A percentile compares a stretch with the other conserved stretches of the same genome.
Conservation (phyloP, 2,888 invertebrate species). For the Acrobasis suavella region DNA sequence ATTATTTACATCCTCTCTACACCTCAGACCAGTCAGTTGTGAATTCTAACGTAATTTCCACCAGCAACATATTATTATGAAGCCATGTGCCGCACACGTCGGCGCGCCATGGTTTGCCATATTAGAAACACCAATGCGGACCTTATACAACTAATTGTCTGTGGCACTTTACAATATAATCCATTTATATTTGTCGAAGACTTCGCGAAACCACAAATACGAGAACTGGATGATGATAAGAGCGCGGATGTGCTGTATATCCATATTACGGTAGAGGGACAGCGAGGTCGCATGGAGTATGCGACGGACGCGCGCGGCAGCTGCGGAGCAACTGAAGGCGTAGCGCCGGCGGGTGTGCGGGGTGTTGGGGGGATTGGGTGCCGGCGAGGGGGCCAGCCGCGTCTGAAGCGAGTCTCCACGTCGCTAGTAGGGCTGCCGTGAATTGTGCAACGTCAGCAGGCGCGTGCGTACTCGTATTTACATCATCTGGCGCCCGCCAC, state of each 20-base stretch:
- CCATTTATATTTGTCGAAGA: slow-evolving; percentile 79
- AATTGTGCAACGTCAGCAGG: slow-evolving; percentile 75
- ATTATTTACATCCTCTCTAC: slow-evolving; percentile 59
- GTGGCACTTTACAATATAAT: slow-evolving; percentile 80
- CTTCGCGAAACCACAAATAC: slow-evolving; percentile 79
- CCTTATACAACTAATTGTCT: slow-evolving; percentile 66
- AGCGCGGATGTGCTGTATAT: slow-evolving; percentile 77
- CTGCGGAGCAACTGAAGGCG: slow-evolving; percentile 75
- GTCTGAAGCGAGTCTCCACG: slow-evolving; percentile 68
- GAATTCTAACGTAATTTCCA: slow-evolving; percentile 62
- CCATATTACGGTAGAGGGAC: slow-evolving; percentile 73
- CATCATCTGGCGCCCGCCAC: slow-evolving; percentile 40
- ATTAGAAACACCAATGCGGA: slow-evolving; percentile 79
- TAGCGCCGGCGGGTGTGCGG: slow-evolving; percentile 42
- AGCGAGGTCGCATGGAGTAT: slow-evolving; percentile 73
- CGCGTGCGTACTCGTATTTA: slow-evolving; percentile 62
- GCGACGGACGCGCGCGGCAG: slow-evolving; percentile 78
- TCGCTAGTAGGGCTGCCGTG: slow-evolving; percentile 53
- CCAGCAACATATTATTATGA: slow-evolving; percentile 71
- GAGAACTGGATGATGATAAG: slow-evolving; percentile 76
- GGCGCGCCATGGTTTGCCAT: slow-evolving; percentile 70
- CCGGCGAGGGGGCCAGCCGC: slow-evolving; percentile 44
- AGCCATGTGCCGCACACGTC: slow-evolving; percentile 80
- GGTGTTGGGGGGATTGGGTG: slow-evolving; percentile 37
- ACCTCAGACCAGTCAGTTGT: slow-evolving; percentile 50